Conservation (phyloP, 2,888 invertebrate genomes). For the Rhogogaster chlorosoma region DNA sequence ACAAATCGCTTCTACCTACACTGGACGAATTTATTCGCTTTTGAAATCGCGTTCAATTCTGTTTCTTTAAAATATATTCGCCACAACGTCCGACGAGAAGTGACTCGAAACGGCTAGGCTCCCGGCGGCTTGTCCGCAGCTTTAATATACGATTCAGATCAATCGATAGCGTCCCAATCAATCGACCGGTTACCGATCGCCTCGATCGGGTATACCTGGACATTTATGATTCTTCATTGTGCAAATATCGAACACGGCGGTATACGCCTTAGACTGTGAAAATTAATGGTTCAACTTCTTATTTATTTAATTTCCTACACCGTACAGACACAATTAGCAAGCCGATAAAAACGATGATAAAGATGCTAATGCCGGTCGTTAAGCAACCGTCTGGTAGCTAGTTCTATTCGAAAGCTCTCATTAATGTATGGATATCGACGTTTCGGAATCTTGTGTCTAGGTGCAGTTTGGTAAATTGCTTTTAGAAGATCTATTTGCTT, state of each 20-base stretch:
- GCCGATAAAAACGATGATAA: conserved; percentile 41
- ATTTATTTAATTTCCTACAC: conserved; percentile 40
- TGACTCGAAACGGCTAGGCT: not conserved
- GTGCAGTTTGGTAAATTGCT: conserved; percentile 13
- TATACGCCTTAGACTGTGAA: not conserved
- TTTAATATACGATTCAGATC: not conserved
- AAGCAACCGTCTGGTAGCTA: conserved; percentile 5
- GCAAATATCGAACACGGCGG: conserved; percentile 20
- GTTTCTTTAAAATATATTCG: not conserved
- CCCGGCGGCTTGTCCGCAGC: too few relatives aligned
- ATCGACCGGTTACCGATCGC: conserved; percentile 13
- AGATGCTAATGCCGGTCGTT: conserved; percentile 41
- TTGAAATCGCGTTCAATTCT: not conserved
- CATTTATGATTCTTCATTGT: conserved; percentile 4
- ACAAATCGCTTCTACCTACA: not conserved
- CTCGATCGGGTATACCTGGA: not conserved
- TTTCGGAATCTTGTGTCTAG: not conserved
- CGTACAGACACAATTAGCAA: conserved; percentile 39
- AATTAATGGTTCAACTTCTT: conserved; percentile 39
- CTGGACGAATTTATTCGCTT: not conserved
- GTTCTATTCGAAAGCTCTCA: not conserved
- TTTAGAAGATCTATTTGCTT: conserved; percentile 24
- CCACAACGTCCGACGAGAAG: not conserved
- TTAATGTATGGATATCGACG: not conserved
- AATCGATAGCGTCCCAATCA: conserved; percentile 26